Conservation (phyloP, 2,888 invertebrate species). For the Catocala sponsa region DNA sequence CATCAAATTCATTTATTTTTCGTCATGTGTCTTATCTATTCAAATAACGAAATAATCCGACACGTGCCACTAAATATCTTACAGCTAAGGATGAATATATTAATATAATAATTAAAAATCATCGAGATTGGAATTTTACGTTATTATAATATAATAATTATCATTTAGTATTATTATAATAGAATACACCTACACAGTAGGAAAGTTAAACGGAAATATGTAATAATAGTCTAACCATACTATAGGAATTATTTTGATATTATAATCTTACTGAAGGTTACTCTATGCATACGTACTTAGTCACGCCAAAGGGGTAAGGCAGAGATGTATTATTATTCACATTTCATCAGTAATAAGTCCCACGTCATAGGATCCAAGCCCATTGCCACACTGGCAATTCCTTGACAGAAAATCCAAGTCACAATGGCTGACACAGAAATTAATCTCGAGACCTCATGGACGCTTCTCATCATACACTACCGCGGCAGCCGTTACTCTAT, state of each 20-base stretch:
- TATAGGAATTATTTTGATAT: constrained; percentile 40
- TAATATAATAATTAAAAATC: constrained; percentile 48
- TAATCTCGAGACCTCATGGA: too few species aligned
- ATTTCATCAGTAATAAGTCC: too few species aligned
- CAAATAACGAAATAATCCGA: constrained; percentile 37
- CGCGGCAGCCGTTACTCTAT: too few species aligned
- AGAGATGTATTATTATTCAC: too few species aligned
- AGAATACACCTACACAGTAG: constrained; percentile 71
- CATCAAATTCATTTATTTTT: too few species aligned
- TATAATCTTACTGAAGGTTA: constrained; percentile 16
- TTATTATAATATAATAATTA: constrained; percentile 43
- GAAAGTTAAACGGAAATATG: constrained; percentile 60
- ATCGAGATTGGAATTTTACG: constrained; percentile 53
- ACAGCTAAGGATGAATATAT: constrained; percentile 52
- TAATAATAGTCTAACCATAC: constrained; percentile 37
- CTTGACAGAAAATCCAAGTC: too few species aligned
- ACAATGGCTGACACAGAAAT: too few species aligned
- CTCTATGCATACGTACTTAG: background rate
- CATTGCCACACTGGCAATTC: too few species aligned
- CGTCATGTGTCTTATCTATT: background rate
- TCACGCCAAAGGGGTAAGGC: too few species aligned
- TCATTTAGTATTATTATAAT: constrained; percentile 47
- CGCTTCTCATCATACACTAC: too few species aligned
- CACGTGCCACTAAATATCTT: constrained; percentile 38
- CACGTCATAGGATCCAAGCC: too few species aligned